A percentile compares a stretch with the other conserved stretches of the same genome.
Evolutionary conservation across 2,888 invertebrate species (phyloP).

Genomic region (Callosobruchus maculatus): DNA sequence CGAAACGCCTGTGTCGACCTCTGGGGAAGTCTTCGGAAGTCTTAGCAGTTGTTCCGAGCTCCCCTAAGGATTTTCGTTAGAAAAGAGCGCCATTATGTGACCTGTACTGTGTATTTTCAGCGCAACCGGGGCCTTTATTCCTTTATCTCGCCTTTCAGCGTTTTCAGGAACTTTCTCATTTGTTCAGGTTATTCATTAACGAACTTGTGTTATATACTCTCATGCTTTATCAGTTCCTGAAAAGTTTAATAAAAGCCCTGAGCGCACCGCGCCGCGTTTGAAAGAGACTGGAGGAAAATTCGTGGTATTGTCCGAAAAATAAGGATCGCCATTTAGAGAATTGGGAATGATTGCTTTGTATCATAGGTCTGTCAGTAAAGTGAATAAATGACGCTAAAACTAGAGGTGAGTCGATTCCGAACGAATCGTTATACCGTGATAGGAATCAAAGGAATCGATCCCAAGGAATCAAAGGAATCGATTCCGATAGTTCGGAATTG

Average conservation of each 20-base stretch:
- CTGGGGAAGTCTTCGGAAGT: too few species aligned
- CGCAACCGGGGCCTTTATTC: conserved; percentile 43
- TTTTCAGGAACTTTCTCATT: conserved; percentile 46
- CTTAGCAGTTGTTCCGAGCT: neutral
- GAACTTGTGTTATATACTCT: conserved; percentile 39
- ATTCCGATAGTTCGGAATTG: too few species aligned
- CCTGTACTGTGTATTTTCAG: conserved; percentile 45
- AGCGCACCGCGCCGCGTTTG: conserved; percentile 8
- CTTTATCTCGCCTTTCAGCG: conserved; percentile 50
- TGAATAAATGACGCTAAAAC: neutral
- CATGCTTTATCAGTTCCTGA: conserved; percentile 45
- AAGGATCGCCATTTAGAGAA: neutral
- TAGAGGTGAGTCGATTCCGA: neutral
- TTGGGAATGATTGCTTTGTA: neutral
- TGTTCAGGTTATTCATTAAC: conserved; percentile 50
- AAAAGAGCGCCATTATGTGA: conserved; percentile 42
- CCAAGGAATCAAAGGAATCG: too few species aligned
- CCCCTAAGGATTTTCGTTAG: conserved; percentile 31
- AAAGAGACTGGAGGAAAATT: conserved; percentile 9
- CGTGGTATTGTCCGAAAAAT: neutral
- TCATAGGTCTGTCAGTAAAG: neutral
- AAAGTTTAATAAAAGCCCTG: conserved; percentile 38
- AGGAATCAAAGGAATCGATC: too few species aligned
- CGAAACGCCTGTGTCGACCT: too few species aligned
- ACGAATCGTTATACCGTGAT: too few species aligned